Evolutionary conservation across 1,140 invertebrate species (phyloP), one percentile per base, ranked within the genome.

Genomic region (Pissodes strobi): DNA sequence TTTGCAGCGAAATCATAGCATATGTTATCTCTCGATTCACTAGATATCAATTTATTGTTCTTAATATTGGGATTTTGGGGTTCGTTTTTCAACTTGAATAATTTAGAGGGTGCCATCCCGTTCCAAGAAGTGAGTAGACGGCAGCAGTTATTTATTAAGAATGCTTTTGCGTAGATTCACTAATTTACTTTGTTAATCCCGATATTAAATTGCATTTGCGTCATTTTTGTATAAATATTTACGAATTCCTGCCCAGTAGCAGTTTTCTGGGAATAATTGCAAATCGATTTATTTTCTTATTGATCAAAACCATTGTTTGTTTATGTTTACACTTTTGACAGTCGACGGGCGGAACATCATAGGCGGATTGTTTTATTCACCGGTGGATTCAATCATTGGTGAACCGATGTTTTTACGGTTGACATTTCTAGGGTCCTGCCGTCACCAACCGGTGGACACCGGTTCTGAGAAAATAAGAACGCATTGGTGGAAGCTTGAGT

Each of bases 1-100:
- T 87, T 88, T 10, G 83, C 37, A 13, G 62, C 55, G 43, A 64
- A 81, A 15, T 57, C 53, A 64, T 48, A 64, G 23, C 62, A 30
- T 5, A 63, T 63, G 13, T 63, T 55, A 15, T 63, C 60, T 8
- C 30, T 45, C 0, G 85, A 80, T 74, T 85, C 85, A 48, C 85
- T 67, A 13, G 62, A 64, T 9, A 55, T 43, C 18, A 64, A 64
- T 38, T 64, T 64, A 12, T 17, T 46, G 23, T 64, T 64, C 21
- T 64, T 64, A 10, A 13, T 49, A 49, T 25, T 64, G 3, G 49
- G 23, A 41, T 38, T 49, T 48, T 56, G 62, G 10, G 53, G 13
- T 12, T 64, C 62, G n/a, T 56, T 34, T 49, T 57, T 64, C 6
- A 64, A 48, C 18, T 64, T 64, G 17, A 49, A 53, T 21, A 57